These are phyloP conservation scores for Tadarida brasiliensis DNA, from an alignment of 2,797 vertebrate genomes.

Conservation along the genomic window DNA sequence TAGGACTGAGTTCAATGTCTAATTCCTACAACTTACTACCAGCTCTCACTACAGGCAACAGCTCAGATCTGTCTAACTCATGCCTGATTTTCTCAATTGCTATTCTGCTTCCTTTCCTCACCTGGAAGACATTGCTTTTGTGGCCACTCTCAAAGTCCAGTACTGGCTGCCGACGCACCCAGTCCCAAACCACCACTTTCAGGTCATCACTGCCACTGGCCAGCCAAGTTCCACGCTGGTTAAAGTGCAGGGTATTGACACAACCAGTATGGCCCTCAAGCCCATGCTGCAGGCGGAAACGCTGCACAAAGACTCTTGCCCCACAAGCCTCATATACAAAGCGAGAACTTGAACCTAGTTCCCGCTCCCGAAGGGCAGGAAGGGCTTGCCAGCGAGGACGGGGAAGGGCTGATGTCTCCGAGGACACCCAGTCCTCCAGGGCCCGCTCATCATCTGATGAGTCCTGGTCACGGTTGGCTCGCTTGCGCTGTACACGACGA, in stretches of 20 bases:
- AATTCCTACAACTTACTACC: background rate
- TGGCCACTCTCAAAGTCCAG: constrained; percentile 98
- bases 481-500: constrained; percentile 85
- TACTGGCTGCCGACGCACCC: constrained; percentile 92
- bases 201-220: constrained; percentile 98
- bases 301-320: constrained; percentile 94
- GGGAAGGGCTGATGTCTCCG: constrained; percentile 92
- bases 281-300: constrained; percentile 94
- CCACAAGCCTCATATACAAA: constrained; percentile 95
- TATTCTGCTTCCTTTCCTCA: constrained; percentile 81
- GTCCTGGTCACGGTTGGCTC: constrained; percentile 89
- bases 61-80: constrained; percentile 20
- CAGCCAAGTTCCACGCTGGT: constrained; percentile 95
- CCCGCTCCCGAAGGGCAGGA: constrained; percentile 92
- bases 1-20: background rate
- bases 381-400: constrained; percentile 92
- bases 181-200: constrained; percentile 97
- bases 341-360: constrained; percentile 92
- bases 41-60: background rate
- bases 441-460: constrained; percentile 94
- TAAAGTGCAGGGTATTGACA: constrained; percentile 99
- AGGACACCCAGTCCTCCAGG: constrained; percentile 95
- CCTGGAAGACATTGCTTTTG: constrained; percentile 99
- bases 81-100: constrained; percentile 3
- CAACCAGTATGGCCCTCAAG: constrained; percentile 96